Base-by-base conservation (phyloP, 2,888 invertebrate species). In the Eurytoma californica region DNA sequence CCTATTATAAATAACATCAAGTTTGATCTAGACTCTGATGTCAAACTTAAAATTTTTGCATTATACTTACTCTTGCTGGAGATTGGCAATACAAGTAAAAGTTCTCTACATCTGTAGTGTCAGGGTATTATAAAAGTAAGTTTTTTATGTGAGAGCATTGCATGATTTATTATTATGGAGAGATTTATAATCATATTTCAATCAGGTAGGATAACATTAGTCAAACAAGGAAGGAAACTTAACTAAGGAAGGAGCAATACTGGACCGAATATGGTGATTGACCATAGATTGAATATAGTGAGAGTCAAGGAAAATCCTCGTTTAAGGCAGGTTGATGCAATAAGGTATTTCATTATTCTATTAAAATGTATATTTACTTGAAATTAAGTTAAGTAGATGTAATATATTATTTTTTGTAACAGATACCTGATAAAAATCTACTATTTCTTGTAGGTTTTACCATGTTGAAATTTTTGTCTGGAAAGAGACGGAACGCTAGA, bases 401-500 rank as follows among this genome's bases (percentile, higher is more conserved):
- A n/a, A n/a, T 24, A 24, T 24, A 65, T 18, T 70, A 66, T 60
- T 66, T 39, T 24, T 66, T 58, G 65, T 68, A 66, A 18, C 49
- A 97, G 97, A 87, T 97, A 94, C 90, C 91, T n/a, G n/a, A n/a
- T n/a, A n/a, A n/a, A n/a, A n/a, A n/a, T n/a, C n/a, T n/a, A n/a
- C n/a, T n/a, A n/a, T n/a, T n/a, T n/a, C n/a, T n/a, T n/a, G n/a
- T n/a, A n/a, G n/a, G n/a, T n/a, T n/a, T n/a, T n/a, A n/a, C 24
- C 24, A 24, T 24, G 2, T 2, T 2, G 2, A 24, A 24, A 2
- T 99, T 82, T 97, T 0, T 96, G 99, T 84, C 99, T 99, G 90
- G 99, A 99, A 92, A 98, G 99, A 0, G 99, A 99, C 91, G 93
- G 99, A 80, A 99, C 99, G 99, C 92, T 98, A 18, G 99, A 99